Base-by-base conservation (phyloP, 2,797 vertebrate genomes). In the Gymnoscopelus microlampas region DNA sequence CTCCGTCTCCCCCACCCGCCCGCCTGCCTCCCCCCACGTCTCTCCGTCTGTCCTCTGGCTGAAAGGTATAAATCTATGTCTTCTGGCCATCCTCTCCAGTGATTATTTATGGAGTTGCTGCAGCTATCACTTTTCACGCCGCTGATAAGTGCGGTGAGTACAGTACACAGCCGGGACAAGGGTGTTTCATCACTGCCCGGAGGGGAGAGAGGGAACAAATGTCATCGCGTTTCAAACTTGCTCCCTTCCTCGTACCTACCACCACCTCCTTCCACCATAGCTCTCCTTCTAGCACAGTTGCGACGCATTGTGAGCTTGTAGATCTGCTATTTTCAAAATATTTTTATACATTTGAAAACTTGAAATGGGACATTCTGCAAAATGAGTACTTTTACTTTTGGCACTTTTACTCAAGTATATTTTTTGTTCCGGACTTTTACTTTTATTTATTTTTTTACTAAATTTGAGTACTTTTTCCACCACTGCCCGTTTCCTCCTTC, bases 31-130 rank as follows among this genome's bases (percentile, higher is more conserved):
- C 23, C 70, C 78, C 32, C 24, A 60, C 69, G 57, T 74, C 58
- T 73, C 61, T 54, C 67, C 59, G 70, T 84, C 75, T 44, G 49
- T 89, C 82, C 79, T 81, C 67, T 74, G 75, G 60, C 50, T 77
- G 60, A 76, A 65, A 71, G 76, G 65, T 62, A 79, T 84, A 82
- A 83, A 89, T 86, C 73, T 76, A 65, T 77, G 51, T 23, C 57
- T 65, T 73, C 60, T 4, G 5, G 57, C 35, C 68, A 67, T 76
- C 82, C 76, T 83, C 70, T 79, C 74, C 76, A 55, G 61, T n/a
- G 4, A 69, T 87, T 88, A 87, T 86, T 85, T 81, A 86, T 87
- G 80, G 68, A 72, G 77, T 60, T 63, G 77, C 63, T 70, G 73
- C 51, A 59, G 70, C 80, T 75, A 85, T 86, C 74, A 73, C 74